Base-by-base conservation (phyloP, 2,797 vertebrate species). In the Rhabdophis nuchalis region DNA sequence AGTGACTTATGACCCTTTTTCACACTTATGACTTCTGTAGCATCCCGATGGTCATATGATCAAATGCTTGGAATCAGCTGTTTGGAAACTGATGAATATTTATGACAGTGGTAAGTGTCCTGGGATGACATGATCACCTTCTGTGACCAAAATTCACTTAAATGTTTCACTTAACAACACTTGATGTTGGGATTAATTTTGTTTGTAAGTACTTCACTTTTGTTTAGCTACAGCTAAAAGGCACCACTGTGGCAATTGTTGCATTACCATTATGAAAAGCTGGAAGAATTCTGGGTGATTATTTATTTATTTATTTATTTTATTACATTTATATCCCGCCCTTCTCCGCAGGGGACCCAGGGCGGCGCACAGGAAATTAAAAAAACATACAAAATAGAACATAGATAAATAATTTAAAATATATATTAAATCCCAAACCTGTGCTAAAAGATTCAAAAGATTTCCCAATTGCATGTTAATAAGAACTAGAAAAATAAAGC, bases 151-250 rank as follows among this genome's bases (percentile, higher is more conserved):
- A 72, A 72, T 16, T 72, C 16, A 20, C 16, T 72, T 72, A 72
- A 72, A 36, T 36, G 32, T 8, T 36, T 72, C 64, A 72, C 5
- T 18, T 32, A 36, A 36, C 68, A 36, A 20, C n/a, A 72, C 7
- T 60, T 18, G 36, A 72, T 36, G 7, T 36, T 72, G 32, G 68
- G 7, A n/a, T 72, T 16, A 72, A 18, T 20, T 72, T 7, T 72
- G 32, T 72, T 72, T 1, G 1, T 72, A 72, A 36, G 16, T 25
- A 58, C 36, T 82, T 92, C 54, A 89, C 50, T 91, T 86, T 89
- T n/a, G 64, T 29, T 92, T 57, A 87, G 89, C 36, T 90, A 52
- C 0, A 13, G 41, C 56, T 87, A 90, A 86, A 93, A 90, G 64
- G 68, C 2, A 23, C 1, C 16, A 94, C 52, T 60, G 61, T 91